These are phyloP conservation scores for Prunella himalayana DNA, from an alignment of 2,113 vertebrate species.

Conservation along the genomic window DNA sequence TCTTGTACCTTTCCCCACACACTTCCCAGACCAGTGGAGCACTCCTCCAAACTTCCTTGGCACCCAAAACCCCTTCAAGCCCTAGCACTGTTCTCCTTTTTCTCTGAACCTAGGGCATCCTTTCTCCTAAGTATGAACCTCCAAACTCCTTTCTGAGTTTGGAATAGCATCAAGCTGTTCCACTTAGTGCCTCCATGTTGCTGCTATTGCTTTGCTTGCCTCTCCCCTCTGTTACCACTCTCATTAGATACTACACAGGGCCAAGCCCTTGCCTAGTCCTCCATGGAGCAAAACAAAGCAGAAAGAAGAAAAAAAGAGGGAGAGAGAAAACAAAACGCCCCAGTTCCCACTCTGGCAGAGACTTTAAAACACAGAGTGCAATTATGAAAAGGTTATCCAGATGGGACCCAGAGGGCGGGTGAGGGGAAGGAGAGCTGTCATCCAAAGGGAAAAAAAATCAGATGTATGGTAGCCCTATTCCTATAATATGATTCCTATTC, in stretches of 20 bases:
- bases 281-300: background rate
- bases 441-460: constrained; percentile 22
- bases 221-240: background rate
- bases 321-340: background rate
- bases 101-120: background rate
- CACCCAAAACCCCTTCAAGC: background rate
- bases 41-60: background rate
- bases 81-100: background rate
- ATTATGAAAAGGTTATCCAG: constrained; percentile 42
- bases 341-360: background rate
- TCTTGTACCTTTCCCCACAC: background rate
- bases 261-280: background rate
- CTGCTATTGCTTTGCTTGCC: background rate
- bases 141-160: background rate
- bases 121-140: background rate
- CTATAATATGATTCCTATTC: background rate
- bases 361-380: constrained; percentile 34
- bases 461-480: constrained; percentile 9
- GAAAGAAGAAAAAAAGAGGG: background rate
- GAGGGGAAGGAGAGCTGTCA: constrained; percentile 43
- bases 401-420: constrained; percentile 7
- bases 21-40: background rate
- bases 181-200: background rate
- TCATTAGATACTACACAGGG: background rate
- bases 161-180: background rate